Evolutionary conservation across 30 jellyfish, hydroid and myxozoan genomes (phyloP), one percentile per base, ranked within the genome.

Genomic region (Hydractinia echinata): DNA sequence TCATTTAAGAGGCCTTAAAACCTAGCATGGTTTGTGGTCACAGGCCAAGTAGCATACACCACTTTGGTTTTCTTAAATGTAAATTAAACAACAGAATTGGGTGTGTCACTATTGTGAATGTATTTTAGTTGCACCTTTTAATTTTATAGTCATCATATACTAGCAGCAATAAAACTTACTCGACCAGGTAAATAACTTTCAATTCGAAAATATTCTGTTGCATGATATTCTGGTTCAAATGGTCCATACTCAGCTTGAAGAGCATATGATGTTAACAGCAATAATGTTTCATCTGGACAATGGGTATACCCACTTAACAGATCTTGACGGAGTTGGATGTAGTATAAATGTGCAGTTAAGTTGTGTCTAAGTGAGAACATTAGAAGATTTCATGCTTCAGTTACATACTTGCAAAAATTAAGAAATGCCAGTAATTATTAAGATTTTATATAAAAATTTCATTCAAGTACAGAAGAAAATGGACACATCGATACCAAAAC

Each of bases 221-320:
- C 88, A 51, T 86, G 92, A 61, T 67, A 76, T 14, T 84, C 81
- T 54, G 86, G 89, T 54, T 20, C 77, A 74, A 76, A 85, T 16
- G 84, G 90, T 2, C 90, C 85, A 79, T 66, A 90, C 67, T 90
- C 97, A 49, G 97, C 97, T 71, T 90, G 97, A 21, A 90, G 89
- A 53, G 97, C 97, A 52, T 85, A 81, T 8, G 94, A 73, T 61
- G 89, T 89, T 83, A 90, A 56, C 8, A 77, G 18, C 4, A 82
- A 44, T 8, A 90, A 89, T 0, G 84, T 83, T 49, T 90, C 97
- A 78, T 90, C 95, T 55, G 83, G 89, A 74, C 97, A 85, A 18
- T 72, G 90, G 4, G 76, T 73, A 74, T 85, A 83, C 0, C 96
- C 91, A 61, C 87, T 55, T 4, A 90, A 76, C 51, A 90, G 51